Percentiles rank a stretch among this genome's conserved stretches.
phyloP scores from a whole-genome alignment of 1,140 invertebrate genomes.

The Brachionus paranguensis region DNA sequence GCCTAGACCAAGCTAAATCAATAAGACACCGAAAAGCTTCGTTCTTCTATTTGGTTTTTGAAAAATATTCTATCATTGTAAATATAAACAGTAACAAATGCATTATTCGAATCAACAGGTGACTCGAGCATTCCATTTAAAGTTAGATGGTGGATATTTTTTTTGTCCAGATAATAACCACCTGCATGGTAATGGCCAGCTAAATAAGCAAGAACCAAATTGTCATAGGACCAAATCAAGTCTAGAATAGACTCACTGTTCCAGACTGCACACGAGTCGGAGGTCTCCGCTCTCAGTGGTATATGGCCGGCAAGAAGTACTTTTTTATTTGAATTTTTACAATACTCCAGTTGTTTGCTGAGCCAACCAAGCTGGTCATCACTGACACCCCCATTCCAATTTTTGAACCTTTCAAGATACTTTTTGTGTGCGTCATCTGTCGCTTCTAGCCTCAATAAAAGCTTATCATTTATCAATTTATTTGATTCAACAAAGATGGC shows the following conservation, averaged over 20 bases:
- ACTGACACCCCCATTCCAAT: slow-evolving; percentile 52
- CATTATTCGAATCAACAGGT: slow-evolving; percentile 42
- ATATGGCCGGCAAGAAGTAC: slow-evolving; percentile 47
- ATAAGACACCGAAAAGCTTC: slow-evolving; percentile 12
- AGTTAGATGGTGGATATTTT: slow-evolving; percentile 50
- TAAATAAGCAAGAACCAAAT: slow-evolving; percentile 48
- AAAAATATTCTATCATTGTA: slow-evolving; percentile 43
- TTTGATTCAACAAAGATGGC: neutral
- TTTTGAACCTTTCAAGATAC: slow-evolving; percentile 46
- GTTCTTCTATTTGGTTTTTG: neutral
- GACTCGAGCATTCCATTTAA: slow-evolving; percentile 50
- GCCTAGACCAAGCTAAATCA: neutral
- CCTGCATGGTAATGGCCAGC: slow-evolving; percentile 50
- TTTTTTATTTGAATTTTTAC: slow-evolving; percentile 43
- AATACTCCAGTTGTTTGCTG: slow-evolving; percentile 44
- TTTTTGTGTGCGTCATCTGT: slow-evolving; percentile 47
- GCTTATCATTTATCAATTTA: slow-evolving; percentile 42
- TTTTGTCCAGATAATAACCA: slow-evolving; percentile 46
- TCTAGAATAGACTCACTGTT: slow-evolving; percentile 48
- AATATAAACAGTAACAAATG: slow-evolving; percentile 48
- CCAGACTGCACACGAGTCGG: slow-evolving; percentile 45
- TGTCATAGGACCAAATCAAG: slow-evolving; percentile 43
- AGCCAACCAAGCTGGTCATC: slow-evolving; percentile 51
- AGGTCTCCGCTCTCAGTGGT: slow-evolving; percentile 44
- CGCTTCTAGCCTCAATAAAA: slow-evolving; percentile 46